Base-by-base conservation (phyloP, 2,113 vertebrate species). In the Chloropsis cyanopogon region DNA sequence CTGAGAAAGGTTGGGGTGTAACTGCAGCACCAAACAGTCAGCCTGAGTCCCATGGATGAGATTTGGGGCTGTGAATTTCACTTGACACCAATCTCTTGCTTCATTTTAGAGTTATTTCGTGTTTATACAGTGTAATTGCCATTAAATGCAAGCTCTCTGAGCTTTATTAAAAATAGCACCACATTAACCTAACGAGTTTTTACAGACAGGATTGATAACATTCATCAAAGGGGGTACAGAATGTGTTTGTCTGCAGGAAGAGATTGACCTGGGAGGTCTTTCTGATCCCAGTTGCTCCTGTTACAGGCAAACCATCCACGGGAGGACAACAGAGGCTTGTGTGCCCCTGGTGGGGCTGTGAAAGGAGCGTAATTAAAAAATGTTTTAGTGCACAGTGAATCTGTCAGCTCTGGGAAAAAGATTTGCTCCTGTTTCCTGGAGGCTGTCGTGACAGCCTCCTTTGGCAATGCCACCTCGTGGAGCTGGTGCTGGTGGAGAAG, bases 111-210 rank as follows among this genome's bases (percentile, higher is more conserved):
- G 76, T 10, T 83, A 68, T 82, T 88, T 71, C 52, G 11, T 86
- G 75, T 88, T 86, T 88, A 42, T 90, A 24, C 80, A 53, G 56
- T 21, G 77, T 88, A 91, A 89, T 93, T 88, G 73, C 68, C 2
- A 7, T 46, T 84, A 95, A 94, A 91, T 0, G 3, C 47, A 42
- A 82, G 39, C 64, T 83, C 88, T 60, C 76, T 56, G 52, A 64
- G 85, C 76, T 92, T 93, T 71, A 88, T 88, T 93, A 91, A 87
- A 91, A 96, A 95, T 90, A 95, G 68, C 90, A 88, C 12, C 82
- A 64, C 88, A 86, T 97, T 96, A 95, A 94, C 83, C 77, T 93
- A 93, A 94, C 0, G 41, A 91, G 61, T 56, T 94, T 85, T 73
- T 92, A 66, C 72, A 53, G 88, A 15, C 0, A 2, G 63, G 47